phyloP scores from a whole-genome alignment of 2,797 vertebrate genomes.

The Salarias fasciatus region DNA sequence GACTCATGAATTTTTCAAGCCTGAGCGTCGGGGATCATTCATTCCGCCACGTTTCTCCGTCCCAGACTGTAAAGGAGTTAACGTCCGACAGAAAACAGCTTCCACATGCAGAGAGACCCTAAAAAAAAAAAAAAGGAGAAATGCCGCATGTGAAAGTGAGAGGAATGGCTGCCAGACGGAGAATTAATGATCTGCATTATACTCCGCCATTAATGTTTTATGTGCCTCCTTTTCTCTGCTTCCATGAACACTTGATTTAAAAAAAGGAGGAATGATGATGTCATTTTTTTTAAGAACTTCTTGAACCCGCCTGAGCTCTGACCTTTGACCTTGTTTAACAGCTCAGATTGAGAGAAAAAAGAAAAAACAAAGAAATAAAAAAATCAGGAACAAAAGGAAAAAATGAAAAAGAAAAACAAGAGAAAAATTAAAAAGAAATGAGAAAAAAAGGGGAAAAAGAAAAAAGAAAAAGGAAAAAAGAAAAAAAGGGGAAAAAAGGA shows the following conservation, averaged over 20 bases:
- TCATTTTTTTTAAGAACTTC: not conserved
- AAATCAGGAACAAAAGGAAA: too few species aligned
- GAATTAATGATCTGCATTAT: conserved; percentile 46
- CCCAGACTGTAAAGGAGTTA: conserved; percentile 2
- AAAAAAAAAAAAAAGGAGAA: conserved; percentile 28
- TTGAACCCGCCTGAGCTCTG: not conserved
- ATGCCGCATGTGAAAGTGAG: conserved; percentile 23
- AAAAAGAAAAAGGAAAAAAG: too few species aligned
- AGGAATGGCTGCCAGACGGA: conserved; percentile 39
- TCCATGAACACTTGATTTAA: conserved; percentile 14
- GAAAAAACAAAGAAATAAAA: too few species aligned
- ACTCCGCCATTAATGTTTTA: conserved; percentile 44
- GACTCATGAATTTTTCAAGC: conserved; percentile 57
- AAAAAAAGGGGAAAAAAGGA: too few species aligned
- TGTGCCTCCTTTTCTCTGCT: conserved; percentile 21
- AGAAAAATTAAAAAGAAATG: too few species aligned
- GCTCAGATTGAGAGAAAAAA: too few species aligned
- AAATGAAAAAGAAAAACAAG: too few species aligned
- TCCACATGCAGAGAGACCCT: conserved; percentile 41
- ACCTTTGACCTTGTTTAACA: too few species aligned
- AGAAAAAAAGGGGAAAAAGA: too few species aligned
- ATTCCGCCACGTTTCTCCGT: conserved; percentile 6
- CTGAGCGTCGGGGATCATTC: conserved; percentile 61
- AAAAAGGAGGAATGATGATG: conserved; percentile 9
- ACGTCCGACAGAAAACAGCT: conserved; percentile 32